Evolutionary conservation across 2,113 vertebrate species (phyloP).

Genomic region (Silurus meridionalis): DNA sequence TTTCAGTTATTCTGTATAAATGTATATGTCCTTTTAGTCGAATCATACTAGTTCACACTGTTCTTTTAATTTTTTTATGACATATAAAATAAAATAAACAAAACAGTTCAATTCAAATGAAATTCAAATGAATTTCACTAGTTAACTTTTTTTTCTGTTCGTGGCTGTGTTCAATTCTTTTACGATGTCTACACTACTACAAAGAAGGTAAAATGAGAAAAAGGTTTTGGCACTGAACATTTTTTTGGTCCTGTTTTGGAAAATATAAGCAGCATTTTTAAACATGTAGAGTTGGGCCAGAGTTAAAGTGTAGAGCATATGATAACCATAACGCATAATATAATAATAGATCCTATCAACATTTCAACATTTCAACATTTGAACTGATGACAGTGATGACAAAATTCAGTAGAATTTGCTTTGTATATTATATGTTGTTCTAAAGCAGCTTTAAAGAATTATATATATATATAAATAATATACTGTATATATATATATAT

Average conservation of each 20-base stretch:
- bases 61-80: too few species aligned
- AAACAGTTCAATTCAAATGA: neutral
- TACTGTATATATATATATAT: too few species aligned
- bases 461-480: too few species aligned
- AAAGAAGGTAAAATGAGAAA: neutral
- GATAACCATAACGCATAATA: too few species aligned
- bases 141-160: neutral
- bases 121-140: neutral
- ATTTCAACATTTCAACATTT: too few species aligned
- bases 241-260: neutral
- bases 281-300: neutral
- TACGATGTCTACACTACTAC: neutral
- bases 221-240: neutral
- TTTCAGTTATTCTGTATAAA: neutral
- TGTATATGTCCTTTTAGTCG: neutral
- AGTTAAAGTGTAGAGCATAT: neutral
- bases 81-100: neutral
- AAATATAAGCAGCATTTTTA: neutral
- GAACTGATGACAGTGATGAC: too few species aligned
- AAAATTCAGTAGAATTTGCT: too few species aligned
- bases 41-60: neutral
- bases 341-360: too few species aligned
- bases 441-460: too few species aligned
- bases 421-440: too few species aligned
- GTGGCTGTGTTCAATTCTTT: neutral